Conservation (phyloP, 92 coral and sea anemone genomes). For the Porites evermanni region DNA sequence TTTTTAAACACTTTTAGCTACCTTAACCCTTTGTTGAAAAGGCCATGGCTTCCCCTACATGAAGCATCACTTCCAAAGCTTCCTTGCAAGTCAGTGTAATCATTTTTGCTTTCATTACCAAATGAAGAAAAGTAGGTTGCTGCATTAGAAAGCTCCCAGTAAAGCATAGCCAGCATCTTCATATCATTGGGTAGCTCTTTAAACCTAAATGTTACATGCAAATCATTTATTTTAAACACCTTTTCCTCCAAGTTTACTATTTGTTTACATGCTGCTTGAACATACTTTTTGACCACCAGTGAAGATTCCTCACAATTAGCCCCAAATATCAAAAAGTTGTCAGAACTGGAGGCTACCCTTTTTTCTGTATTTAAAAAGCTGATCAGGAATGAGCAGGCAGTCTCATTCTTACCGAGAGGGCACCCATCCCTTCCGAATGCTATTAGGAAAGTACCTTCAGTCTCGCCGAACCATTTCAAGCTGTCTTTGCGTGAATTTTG, state of each 20-base stretch:
- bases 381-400: constrained; percentile 73
- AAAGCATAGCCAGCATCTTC: constrained; percentile 64
- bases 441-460: constrained; percentile 69
- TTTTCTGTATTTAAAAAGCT: constrained; percentile 68
- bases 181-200: constrained; percentile 74
- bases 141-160: constrained; percentile 63
- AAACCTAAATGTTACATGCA: constrained; percentile 67
- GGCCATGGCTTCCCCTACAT: constrained; percentile 69
- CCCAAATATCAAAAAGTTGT: constrained; percentile 76
- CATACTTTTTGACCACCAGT: constrained; percentile 58
- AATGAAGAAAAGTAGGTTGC: constrained; percentile 73
- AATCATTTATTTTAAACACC: constrained; percentile 60
- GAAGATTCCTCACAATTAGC: constrained; percentile 79
- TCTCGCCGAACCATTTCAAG: constrained; percentile 81
- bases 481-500: constrained; percentile 30
- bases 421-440: constrained; percentile 83
- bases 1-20: constrained; percentile 43
- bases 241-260: constrained; percentile 62
- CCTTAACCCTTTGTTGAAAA: constrained; percentile 45
- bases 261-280: constrained; percentile 63
- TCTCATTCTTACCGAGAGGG: constrained; percentile 79
- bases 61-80: constrained; percentile 54
- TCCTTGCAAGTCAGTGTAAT: constrained; percentile 68
- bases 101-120: constrained; percentile 70
- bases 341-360: constrained; percentile 69